phyloP scores from a whole-genome alignment of 2,113 vertebrate species.

The Onychostruthus taczanowskii region DNA sequence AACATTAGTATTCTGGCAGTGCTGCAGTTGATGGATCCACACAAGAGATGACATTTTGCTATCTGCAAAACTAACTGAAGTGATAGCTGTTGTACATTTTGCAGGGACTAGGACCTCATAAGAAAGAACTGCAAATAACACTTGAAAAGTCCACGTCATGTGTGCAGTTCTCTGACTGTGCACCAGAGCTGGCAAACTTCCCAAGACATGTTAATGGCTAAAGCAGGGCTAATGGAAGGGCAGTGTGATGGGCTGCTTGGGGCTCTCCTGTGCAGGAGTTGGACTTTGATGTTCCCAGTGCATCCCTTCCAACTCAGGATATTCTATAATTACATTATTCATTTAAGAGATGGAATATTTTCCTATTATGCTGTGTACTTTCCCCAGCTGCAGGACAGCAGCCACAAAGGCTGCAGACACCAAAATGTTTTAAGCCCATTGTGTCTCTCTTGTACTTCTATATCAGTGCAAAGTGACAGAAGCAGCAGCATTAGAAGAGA shows the following conservation, averaged over 20 bases:
- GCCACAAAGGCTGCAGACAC: background rate
- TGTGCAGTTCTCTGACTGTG: background rate
- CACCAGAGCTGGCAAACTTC: background rate
- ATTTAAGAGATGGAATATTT: background rate
- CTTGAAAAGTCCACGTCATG: background rate
- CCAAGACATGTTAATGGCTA: too few relatives aligned
- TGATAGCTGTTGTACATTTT: background rate
- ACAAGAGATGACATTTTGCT: background rate
- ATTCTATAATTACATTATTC: background rate
- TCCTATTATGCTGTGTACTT: rapidly evolving
- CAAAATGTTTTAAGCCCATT: background rate
- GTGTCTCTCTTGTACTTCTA: background rate
- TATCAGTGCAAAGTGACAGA: background rate
- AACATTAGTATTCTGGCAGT: background rate
- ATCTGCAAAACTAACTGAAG: background rate
- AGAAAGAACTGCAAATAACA: background rate
- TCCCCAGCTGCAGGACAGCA: background rate
- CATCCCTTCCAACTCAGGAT: background rate
- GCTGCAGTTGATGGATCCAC: background rate
- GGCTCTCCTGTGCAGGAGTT: background rate
- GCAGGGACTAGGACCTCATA: background rate
- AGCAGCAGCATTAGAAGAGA: background rate
- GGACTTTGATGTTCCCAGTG: background rate
- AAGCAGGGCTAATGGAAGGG: background rate
- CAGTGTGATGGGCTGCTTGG: background rate